These are phyloP conservation scores for Prunella fulvescens DNA, from an alignment of 2,113 vertebrate genomes.

Conservation along the genomic window DNA sequence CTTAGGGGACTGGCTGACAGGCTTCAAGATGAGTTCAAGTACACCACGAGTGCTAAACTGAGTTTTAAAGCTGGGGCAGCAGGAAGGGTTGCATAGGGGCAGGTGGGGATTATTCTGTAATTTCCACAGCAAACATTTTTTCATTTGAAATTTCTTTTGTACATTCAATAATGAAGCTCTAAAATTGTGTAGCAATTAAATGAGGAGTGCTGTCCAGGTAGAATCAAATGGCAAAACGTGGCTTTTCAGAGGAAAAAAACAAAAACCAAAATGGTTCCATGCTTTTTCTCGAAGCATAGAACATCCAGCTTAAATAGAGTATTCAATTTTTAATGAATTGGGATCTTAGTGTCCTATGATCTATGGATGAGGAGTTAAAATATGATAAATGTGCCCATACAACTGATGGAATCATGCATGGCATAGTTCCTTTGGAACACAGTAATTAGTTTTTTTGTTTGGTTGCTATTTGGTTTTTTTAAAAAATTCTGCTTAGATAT, in stretches of 20 bases:
- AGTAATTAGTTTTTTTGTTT: background rate
- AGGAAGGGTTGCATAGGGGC: background rate
- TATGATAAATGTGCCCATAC: slow-evolving; percentile 9
- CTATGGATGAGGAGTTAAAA: slow-evolving; percentile 52
- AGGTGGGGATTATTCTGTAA: background rate
- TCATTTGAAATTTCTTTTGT: background rate
- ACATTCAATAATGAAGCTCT: background rate
- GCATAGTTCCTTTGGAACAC: background rate
- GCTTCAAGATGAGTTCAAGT: background rate
- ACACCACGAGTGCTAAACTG: background rate
- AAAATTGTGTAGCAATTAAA: background rate
- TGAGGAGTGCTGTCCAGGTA: slow-evolving; percentile 11
- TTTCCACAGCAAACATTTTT: background rate
- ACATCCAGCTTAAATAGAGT: slow-evolving; percentile 49
- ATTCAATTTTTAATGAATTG: slow-evolving; percentile 70
- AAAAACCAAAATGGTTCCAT: background rate
- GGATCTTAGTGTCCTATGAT: slow-evolving; percentile 52
- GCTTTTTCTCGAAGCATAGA: slow-evolving; percentile 16
- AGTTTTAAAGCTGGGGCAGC: background rate
- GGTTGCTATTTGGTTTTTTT: background rate
- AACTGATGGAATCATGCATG: background rate
- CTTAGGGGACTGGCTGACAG: background rate
- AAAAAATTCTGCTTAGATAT: background rate
- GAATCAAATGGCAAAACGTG: slow-evolving; percentile 37
- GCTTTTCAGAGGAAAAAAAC: background rate